These are phyloP conservation scores for Spermophilus dauricus DNA, from an alignment of 2,113 vertebrate species.

Conservation along the genomic window DNA sequence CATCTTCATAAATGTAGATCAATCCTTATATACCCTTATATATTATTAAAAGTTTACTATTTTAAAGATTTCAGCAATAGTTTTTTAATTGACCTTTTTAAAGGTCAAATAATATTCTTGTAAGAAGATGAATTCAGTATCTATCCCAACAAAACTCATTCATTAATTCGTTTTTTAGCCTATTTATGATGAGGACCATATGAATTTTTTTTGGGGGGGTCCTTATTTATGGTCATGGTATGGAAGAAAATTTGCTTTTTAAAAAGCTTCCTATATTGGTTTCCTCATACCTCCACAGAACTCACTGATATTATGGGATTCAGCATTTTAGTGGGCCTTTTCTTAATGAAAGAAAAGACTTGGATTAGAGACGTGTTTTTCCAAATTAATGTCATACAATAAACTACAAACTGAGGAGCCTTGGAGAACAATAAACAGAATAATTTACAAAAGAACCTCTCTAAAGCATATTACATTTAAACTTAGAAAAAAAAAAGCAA, in stretches of 20 bases:
- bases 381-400: neutral
- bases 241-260: neutral
- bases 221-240: neutral
- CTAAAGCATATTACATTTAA: neutral
- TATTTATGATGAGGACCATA: neutral
- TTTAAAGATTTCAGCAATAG: neutral
- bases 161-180: neutral
- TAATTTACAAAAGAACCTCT: neutral
- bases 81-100: neutral
- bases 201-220: neutral
- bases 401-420: neutral
- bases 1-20: neutral
- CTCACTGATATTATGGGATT: neutral
- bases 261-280: neutral
- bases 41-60: neutral
- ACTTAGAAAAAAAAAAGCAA: neutral
- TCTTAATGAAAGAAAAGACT: neutral
- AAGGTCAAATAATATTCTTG: constrained; percentile 17
- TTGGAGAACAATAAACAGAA: neutral
- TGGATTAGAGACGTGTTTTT: neutral
- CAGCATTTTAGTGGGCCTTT: neutral
- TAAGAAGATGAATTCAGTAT: neutral
- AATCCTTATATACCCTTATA: neutral
- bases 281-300: neutral
- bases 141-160: neutral